Evolutionary conservation across 1,140 invertebrate species (phyloP).

Genomic region (Bathynomus jamesi): DNA sequence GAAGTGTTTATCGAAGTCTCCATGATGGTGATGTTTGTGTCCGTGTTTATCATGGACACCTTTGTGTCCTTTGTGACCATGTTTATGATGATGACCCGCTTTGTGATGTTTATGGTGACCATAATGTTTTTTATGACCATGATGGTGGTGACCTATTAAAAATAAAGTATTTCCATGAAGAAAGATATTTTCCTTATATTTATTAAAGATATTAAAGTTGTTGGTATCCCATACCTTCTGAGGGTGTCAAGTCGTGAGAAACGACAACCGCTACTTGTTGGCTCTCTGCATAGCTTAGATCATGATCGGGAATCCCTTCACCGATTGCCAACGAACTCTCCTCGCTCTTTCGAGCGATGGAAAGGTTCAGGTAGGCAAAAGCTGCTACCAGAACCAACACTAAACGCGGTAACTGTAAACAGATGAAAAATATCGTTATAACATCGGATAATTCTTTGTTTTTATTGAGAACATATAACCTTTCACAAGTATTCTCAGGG

Average conservation of each 20-base stretch:
- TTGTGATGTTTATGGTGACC: slow-evolving; percentile 15
- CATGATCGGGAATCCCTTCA: not conserved
- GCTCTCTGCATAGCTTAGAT: not conserved
- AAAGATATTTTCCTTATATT: not conserved
- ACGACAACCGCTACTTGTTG: not conserved
- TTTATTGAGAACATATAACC: too few species aligned
- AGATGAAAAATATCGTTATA: too few species aligned
- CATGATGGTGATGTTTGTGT: slow-evolving; percentile 17
- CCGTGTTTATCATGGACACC: slow-evolving; percentile 22
- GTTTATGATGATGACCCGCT: slow-evolving; percentile 27
- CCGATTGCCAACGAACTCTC: not conserved
- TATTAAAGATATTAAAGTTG: too few species aligned
- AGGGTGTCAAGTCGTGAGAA: not conserved
- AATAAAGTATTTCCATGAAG: not conserved
- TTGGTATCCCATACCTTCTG: not conserved
- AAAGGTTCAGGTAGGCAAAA: not conserved
- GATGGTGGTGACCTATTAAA: not conserved
- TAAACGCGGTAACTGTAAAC: not conserved
- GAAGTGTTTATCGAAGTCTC: slow-evolving; percentile 12
- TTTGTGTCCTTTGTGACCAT: slow-evolving; percentile 27
- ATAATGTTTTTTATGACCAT: not conserved
- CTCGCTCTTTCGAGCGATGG: not conserved
- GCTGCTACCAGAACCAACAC: not conserved
- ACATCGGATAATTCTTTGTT: too few species aligned
- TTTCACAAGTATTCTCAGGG: too few species aligned